Evolutionary conservation across 2,797 vertebrate species (phyloP).

Genomic region (Heteromormyrus szaboi): DNA sequence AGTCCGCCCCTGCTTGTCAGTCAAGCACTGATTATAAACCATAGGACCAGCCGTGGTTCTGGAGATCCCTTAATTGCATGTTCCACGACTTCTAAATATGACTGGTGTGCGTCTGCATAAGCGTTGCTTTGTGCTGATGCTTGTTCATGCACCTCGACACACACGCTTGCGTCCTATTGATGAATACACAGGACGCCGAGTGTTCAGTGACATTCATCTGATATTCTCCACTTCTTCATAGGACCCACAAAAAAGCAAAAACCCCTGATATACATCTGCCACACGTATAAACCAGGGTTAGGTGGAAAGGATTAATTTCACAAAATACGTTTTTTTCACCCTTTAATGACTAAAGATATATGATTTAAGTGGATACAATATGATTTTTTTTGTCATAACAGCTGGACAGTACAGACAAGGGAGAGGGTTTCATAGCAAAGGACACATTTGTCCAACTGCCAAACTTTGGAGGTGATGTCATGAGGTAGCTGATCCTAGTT

Average conservation of each 20-base stretch:
- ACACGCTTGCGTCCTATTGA: background rate
- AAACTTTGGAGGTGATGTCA: background rate
- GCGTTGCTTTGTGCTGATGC: background rate
- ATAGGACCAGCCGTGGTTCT: background rate
- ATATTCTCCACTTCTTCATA: background rate
- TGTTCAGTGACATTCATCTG: background rate
- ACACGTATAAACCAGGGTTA: background rate
- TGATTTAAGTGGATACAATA: background rate
- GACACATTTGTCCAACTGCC: background rate
- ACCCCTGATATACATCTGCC: background rate
- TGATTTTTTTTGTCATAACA: background rate
- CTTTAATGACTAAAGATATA: background rate
- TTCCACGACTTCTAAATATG: background rate
- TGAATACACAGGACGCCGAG: background rate
- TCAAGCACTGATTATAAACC: background rate
- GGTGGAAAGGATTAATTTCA: background rate
- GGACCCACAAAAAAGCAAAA: background rate
- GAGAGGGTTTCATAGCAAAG: background rate
- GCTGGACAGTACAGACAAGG: background rate
- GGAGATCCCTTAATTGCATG: background rate
- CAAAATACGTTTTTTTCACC: background rate
- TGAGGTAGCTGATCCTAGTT: background rate
- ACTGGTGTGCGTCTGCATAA: background rate
- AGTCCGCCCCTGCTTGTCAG: background rate
- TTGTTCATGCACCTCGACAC: background rate